phyloP scores from a whole-genome alignment of 2,797 vertebrate genomes.

The Phrynocephalus forsythii region DNA sequence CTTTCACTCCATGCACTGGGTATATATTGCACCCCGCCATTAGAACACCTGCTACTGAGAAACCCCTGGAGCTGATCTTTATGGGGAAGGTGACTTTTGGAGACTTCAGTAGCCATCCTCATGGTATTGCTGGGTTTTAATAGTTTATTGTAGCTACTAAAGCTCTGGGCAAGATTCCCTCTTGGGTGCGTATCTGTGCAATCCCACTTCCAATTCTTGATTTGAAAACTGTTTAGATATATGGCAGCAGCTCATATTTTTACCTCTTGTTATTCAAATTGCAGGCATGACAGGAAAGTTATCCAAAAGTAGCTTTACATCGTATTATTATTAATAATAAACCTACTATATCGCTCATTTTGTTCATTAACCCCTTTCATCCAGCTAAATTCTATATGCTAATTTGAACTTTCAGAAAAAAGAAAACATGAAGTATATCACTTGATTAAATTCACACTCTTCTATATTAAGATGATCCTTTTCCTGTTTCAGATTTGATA shows the following conservation, averaged over 20 bases:
- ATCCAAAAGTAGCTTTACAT: no score
- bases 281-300: no score
- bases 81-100: not conserved
- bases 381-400: not conserved
- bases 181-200: no score
- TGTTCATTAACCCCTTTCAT: not conserved
- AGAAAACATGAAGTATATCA: not conserved
- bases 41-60: not conserved
- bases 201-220: not conserved
- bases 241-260: not conserved
- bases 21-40: not conserved
- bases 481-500: not conserved
- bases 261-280: no score
- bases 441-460: not conserved
- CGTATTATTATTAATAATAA: no score
- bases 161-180: not conserved
- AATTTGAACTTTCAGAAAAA: not conserved
- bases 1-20: not conserved
- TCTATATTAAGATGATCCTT: not conserved
- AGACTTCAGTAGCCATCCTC: not conserved
- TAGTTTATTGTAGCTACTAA: slow-evolving; percentile 3
- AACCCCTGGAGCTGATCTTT: slow-evolving; percentile 1
- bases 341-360: not conserved
- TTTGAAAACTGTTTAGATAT: slow-evolving; percentile 11
- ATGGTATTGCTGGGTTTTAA: not conserved